A percentile compares a stretch with the other conserved stretches of the same genome.
Conservation (phyloP, 2,888 invertebrate species). For the Drosophila borealis region DNA sequence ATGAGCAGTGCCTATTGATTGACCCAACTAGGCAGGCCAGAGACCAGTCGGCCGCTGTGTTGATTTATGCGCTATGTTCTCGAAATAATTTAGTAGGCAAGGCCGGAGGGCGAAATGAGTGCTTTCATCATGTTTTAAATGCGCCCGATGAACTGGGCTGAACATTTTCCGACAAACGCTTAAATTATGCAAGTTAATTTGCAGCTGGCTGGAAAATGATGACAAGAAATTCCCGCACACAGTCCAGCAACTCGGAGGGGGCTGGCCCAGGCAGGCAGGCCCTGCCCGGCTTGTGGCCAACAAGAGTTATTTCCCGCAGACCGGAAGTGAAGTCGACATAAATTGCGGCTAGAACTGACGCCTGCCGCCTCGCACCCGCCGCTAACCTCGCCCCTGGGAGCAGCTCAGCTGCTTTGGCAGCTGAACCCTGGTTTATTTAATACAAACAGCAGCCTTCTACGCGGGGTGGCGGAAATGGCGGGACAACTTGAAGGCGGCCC, state of each 20-base stretch:
- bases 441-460: conserved; percentile 50
- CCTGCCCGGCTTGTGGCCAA: conserved; percentile 39
- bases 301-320: conserved; percentile 76
- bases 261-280: not conserved
- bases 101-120: conserved; percentile 49
- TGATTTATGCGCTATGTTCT: conserved; percentile 58
- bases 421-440: conserved; percentile 58
- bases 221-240: conserved; percentile 70
- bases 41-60: conserved; percentile 40
- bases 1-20: conserved; percentile 37
- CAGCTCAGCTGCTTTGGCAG: conserved; percentile 49
- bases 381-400: conserved; percentile 4
- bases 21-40: conserved; percentile 17
- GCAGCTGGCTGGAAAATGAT: conserved; percentile 71
- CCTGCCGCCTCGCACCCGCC: conserved; percentile 27
- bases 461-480: conserved; percentile 28
- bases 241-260: conserved; percentile 11
- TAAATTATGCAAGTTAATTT: conserved; percentile 80
- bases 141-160: conserved; percentile 64
- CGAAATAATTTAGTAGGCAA: conserved; percentile 62
- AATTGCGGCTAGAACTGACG: conserved; percentile 75
- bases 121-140: conserved; percentile 65
- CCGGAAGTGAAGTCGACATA: conserved; percentile 80
- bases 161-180: conserved; percentile 66
- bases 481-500: conserved; percentile 25